Base-by-base conservation (phyloP, 2,797 vertebrate species). In the Phrynocephalus vlangalii region DNA sequence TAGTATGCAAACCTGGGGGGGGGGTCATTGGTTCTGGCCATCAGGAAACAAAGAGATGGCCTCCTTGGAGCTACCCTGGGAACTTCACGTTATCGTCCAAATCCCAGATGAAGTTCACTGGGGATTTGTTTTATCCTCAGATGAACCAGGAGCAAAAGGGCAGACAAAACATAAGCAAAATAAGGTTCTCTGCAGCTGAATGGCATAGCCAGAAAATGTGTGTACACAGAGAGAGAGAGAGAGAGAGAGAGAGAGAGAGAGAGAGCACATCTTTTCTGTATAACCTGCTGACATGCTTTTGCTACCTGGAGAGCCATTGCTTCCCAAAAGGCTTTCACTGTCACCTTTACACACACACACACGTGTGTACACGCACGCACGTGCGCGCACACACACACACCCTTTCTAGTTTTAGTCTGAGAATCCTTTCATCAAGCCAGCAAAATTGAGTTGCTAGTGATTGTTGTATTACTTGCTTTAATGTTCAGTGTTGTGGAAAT, bases 371-470 rank as follows among this genome's bases (percentile, higher is more conserved):
- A 33, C 33, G 33, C 33, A 33, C 33, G 33, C 33, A 33, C 33
- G 33, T 1, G 33, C 33, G 33, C 1, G 33, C 10, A 1, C 2
- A 10, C 86, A n/a, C 11, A 1, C 24, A 15, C 70, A 79, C 30
- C 63, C 71, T 76, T 82, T 52, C 0, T 11, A 38, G 48, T 63
- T 20, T 79, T 86, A 82, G 30, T 5, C 48, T 7, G 13, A 84
- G 71, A 82, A 0, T 85, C 90, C 87, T 90, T 33, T 85, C 82
- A 66, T 89, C 89, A 92, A 82, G 92, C 91, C 87, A 87, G 88
- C 90, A 89, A 18, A 0, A 44, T 18, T 82, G 60, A 73, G 86
- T 67, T 89, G 89, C 92, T 93, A 90, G 88, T 73, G 87, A n/a
- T 91, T 95, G 91, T 92, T 75, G 71, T 88, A 50, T 89, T 77